Conservation (phyloP, 2,888 invertebrate species). For the Chorisops tibialis region DNA sequence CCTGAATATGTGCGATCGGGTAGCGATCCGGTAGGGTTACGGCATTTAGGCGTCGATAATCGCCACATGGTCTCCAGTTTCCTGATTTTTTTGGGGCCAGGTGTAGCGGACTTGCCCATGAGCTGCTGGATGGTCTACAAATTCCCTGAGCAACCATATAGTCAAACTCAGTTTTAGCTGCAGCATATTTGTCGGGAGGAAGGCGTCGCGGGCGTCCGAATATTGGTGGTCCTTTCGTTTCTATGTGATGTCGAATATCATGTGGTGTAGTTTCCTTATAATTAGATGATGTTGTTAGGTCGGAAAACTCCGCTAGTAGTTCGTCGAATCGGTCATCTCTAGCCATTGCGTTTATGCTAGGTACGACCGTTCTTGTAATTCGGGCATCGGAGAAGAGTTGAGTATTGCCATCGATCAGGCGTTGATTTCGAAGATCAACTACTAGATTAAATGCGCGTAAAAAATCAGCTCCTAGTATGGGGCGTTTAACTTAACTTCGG, state of each 20-base stretch:
- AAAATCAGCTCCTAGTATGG: conserved; percentile 10
- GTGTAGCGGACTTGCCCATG: conserved; percentile 48
- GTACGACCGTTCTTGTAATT: too few relatives aligned
- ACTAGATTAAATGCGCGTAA: not conserved
- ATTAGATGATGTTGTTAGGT: not conserved
- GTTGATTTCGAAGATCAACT: not conserved
- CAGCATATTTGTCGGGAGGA: not conserved
- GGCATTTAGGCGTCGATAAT: conserved; percentile 41
- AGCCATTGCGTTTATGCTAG: not conserved
- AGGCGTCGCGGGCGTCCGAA: too few relatives aligned
- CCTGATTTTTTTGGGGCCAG: conserved; percentile 38
- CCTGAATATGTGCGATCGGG: too few relatives aligned
- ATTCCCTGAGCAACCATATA: conserved; percentile 41
- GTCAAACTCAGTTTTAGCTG: conserved; percentile 16
- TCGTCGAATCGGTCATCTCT: not conserved
- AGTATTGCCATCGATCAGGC: not conserved
- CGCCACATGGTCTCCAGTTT: conserved; percentile 42
- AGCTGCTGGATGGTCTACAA: conserved; percentile 47
- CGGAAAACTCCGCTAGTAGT: not conserved
- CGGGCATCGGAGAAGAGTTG: too few relatives aligned
- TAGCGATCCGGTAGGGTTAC: conserved; percentile 39
- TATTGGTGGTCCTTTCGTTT: too few relatives aligned
- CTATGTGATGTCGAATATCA: conserved; percentile 14
- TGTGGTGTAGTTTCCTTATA: not conserved
- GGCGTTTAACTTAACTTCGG: not conserved